These are phyloP conservation scores for Eristalis pertinax DNA, from an alignment of 2,888 invertebrate genomes.

Conservation along the genomic window DNA sequence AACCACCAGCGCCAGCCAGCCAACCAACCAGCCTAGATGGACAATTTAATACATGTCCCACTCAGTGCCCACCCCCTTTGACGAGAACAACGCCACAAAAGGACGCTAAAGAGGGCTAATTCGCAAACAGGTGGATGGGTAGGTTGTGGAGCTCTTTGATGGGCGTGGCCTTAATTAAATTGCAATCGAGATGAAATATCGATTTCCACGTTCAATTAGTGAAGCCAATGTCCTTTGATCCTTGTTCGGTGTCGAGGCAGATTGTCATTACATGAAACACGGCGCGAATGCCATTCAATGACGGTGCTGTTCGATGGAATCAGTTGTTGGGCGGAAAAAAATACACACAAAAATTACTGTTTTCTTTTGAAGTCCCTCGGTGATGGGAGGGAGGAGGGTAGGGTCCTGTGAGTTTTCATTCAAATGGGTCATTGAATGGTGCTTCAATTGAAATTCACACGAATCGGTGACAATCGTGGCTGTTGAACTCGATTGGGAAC, in stretches of 20 bases:
- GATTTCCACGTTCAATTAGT: neutral
- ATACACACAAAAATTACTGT: neutral
- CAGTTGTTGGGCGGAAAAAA: no score
- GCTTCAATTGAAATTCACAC: neutral
- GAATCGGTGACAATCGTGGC: neutral
- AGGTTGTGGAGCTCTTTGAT: neutral
- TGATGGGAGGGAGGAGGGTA: neutral
- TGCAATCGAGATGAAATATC: slow-evolving; percentile 1
- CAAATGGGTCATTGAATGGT: neutral
- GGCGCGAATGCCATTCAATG: neutral
- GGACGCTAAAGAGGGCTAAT: neutral
- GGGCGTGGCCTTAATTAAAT: neutral
- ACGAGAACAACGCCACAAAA: neutral
- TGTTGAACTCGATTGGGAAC: neutral
- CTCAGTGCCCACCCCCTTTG: neutral
- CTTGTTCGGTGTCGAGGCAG: neutral
- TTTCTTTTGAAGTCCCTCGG: neutral
- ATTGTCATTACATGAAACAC: neutral
- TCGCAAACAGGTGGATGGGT: neutral
- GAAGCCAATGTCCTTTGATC: neutral
- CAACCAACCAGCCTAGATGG: neutral
- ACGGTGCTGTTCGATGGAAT: no score
- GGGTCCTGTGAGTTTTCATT: neutral
- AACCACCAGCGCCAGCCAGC: neutral
- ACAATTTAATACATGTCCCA: neutral